These are phyloP conservation scores for Atherix ibis DNA, from an alignment of 2,888 invertebrate species.

Conservation along the genomic window DNA sequence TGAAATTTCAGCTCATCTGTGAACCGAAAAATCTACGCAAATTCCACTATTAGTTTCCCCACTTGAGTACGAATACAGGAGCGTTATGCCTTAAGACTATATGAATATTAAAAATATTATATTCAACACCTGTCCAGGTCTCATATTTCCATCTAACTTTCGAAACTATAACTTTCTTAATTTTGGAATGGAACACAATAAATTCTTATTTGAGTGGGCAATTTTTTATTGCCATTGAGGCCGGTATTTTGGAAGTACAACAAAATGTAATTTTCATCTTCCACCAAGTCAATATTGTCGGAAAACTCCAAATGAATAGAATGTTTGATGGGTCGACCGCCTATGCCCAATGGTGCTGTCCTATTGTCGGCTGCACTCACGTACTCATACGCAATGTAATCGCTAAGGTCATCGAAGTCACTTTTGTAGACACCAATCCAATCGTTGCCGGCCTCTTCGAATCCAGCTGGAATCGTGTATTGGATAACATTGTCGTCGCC, in stretches of 20 bases:
- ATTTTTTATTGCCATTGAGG: too few relatives aligned
- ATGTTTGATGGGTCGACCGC: conserved; percentile 10
- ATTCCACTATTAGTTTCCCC: too few relatives aligned
- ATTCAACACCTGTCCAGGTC: too few relatives aligned
- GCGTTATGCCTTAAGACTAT: too few relatives aligned
- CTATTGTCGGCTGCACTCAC: conserved; percentile 18
- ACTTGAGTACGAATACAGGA: too few relatives aligned
- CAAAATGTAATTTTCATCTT: conserved; percentile 25
- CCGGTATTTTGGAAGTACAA: conserved; percentile 32
- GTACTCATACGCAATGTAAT: conserved; percentile 75
- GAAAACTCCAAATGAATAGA: conserved; percentile 27
- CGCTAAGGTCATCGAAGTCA: conserved; percentile 63
- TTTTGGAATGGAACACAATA: too few relatives aligned
- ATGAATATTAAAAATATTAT: too few relatives aligned
- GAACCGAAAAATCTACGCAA: too few relatives aligned
- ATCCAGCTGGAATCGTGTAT: conserved; percentile 26
- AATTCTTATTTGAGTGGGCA: too few relatives aligned
- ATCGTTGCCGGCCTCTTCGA: conserved; percentile 48
- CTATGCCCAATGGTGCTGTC: conserved; percentile 3
- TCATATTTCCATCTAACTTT: too few relatives aligned
- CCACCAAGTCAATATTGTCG: conserved; percentile 26
- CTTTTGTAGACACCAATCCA: conserved; percentile 82
- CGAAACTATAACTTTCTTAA: too few relatives aligned
- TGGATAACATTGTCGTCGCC: conserved; percentile 41
- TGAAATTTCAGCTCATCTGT: too few relatives aligned